Base-by-base conservation (phyloP, 2,888 invertebrate species). In the Allygus modestus region DNA sequence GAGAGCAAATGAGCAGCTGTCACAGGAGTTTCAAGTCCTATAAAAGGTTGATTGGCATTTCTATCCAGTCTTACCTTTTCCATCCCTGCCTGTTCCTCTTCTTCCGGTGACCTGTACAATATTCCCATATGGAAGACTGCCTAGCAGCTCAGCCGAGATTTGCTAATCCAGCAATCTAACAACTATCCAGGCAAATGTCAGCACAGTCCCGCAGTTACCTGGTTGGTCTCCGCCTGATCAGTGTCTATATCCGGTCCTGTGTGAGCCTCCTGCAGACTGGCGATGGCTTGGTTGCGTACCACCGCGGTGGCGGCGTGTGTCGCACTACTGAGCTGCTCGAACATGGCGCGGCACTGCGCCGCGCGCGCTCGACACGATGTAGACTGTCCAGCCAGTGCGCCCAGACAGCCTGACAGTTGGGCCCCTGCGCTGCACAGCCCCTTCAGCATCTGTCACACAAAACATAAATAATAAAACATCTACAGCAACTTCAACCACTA, bases 301-400 rank as follows among this genome's bases (percentile, higher is more conserved):
- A 93, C 93, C 86, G 93, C 92, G 86, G 93, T 93, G 23, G 94
- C 94, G 83, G 93, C 91, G 61, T 92, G 91, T 1, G 94, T 94
- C 0, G 94, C 93, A 89, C 92, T 91, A 9, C 92, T 92, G 82
- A 94, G 90, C 89, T 94, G 94, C 88, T 94, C 94, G 94, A 94
- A 94, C 87, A 93, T 93, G 20, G 92, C 90, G 84, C 92, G 86
- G 82, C 86, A 86, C 46, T 86, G 86, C 33, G 85, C 84, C 7
- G 85, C 82, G 33, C 87, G 82, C 37, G 83, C 85, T 61, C 86
- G 23, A 89, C 89, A 84, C 89, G 90, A 85, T 89, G 90, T 81
- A 23, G 87, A 85, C 31, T 86, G 86, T 31, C 84, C 83, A n/a
- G 85, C 85, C 33, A 94, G 90, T 37, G 91, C 91, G 82, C 92